These are phyloP conservation scores for Protosalanx chinensis DNA, from an alignment of 2,797 vertebrate genomes.

Conservation along the genomic window DNA sequence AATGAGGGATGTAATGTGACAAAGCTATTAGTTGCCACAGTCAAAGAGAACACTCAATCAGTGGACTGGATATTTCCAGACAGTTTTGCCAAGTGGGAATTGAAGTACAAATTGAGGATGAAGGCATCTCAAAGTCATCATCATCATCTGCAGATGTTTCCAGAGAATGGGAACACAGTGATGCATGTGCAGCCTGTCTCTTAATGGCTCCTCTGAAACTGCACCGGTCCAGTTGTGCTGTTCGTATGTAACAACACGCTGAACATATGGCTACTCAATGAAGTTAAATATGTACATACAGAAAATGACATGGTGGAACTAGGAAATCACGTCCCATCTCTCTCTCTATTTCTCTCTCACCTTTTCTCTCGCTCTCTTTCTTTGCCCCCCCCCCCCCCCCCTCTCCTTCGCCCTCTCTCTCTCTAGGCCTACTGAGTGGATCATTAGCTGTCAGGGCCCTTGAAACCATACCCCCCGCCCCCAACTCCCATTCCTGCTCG, in stretches of 20 bases:
- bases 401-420: constrained; percentile 37
- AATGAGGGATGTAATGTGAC: constrained; percentile 68
- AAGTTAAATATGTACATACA: background rate
- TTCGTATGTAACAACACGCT: background rate
- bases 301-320: background rate
- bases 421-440: constrained; percentile 63
- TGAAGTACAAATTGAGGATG: constrained; percentile 70
- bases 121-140: constrained; percentile 73
- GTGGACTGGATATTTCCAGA: constrained; percentile 65
- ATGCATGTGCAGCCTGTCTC: background rate
- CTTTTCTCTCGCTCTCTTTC: background rate
- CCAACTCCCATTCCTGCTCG: constrained; percentile 73
- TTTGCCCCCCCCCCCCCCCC: constrained; percentile 28
- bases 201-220: constrained; percentile 13
- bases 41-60: constrained; percentile 64
- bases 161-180: constrained; percentile 50
- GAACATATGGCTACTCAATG: background rate
- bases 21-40: constrained; percentile 68
- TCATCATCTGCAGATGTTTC: constrained; percentile 57
- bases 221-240: background rate
- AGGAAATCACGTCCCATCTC: background rate
- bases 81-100: constrained; percentile 63
- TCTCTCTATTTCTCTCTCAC: background rate
- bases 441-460: constrained; percentile 75
- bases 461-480: constrained; percentile 74